These are phyloP conservation scores for Limenitis arthemis DNA, from an alignment of 2,888 invertebrate species.

Conservation along the genomic window DNA sequence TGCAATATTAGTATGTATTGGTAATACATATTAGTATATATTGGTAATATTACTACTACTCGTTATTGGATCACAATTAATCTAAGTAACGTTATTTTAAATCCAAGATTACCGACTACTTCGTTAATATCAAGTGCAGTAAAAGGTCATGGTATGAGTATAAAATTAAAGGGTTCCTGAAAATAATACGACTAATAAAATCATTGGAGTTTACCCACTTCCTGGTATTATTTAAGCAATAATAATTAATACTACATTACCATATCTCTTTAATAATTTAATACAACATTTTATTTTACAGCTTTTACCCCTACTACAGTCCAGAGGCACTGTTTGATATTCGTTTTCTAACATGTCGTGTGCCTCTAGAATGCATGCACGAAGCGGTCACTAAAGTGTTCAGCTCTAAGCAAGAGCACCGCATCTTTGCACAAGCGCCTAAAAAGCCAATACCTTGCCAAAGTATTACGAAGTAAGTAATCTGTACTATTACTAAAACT, in stretches of 20 bases:
- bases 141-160: too few relatives aligned
- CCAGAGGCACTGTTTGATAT: slow-evolving; percentile 46
- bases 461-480: slow-evolving; percentile 33
- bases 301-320: slow-evolving; percentile 33
- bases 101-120: neutral
- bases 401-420: slow-evolving; percentile 37
- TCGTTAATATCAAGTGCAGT: too few relatives aligned
- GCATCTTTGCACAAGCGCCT: slow-evolving; percentile 38
- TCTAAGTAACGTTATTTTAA: neutral
- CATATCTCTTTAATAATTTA: too few relatives aligned
- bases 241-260: too few relatives aligned
- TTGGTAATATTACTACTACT: too few relatives aligned
- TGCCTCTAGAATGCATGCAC: slow-evolving; percentile 60
- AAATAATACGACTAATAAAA: too few relatives aligned
- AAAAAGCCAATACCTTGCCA: slow-evolving; percentile 22
- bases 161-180: too few relatives aligned
- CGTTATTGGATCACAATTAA: neutral
- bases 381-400: slow-evolving; percentile 48
- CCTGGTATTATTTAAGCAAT: too few relatives aligned
- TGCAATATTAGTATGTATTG: too few relatives aligned
- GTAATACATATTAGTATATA: too few relatives aligned
- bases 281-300: slow-evolving; percentile 18
- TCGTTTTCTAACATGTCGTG: slow-evolving; percentile 54
- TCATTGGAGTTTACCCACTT: too few relatives aligned
- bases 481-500: too few relatives aligned